These are phyloP conservation scores for Felis catus DNA, from an alignment of 2,113 vertebrate species.

Conservation along the genomic window DNA sequence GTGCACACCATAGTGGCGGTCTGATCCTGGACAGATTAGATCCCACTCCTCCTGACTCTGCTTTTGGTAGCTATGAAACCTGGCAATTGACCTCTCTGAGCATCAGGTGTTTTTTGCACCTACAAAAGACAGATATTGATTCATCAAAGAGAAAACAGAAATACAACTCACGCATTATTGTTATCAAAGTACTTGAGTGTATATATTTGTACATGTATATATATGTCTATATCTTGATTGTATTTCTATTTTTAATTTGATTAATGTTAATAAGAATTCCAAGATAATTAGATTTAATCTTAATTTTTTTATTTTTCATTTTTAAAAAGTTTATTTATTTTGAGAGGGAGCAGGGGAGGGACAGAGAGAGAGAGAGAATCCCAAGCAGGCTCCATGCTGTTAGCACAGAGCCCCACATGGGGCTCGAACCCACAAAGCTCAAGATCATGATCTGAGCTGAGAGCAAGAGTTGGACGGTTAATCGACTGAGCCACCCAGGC, in stretches of 20 bases:
- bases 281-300: slow-evolving; percentile 10
- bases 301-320: background rate
- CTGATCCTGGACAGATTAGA: background rate
- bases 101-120: background rate
- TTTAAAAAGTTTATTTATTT: no score
- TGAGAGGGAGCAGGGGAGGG: no score
- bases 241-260: slow-evolving; percentile 13
- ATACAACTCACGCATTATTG: background rate
- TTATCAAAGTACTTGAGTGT: background rate
- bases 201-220: background rate
- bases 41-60: background rate
- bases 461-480: no score
- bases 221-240: background rate
- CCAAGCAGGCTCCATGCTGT: no score
- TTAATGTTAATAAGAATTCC: background rate
- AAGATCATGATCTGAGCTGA: no score
- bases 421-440: no score
- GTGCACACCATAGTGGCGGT: background rate
- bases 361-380: no score
- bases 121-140: background rate
- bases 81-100: background rate
- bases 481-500: no score
- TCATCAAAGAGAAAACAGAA: background rate
- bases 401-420: no score
- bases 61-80: background rate